Evolutionary conservation across 2,797 vertebrate species (phyloP), one percentile per base, ranked within the genome.

Genomic region (Paratrypauchen microcephalus): DNA sequence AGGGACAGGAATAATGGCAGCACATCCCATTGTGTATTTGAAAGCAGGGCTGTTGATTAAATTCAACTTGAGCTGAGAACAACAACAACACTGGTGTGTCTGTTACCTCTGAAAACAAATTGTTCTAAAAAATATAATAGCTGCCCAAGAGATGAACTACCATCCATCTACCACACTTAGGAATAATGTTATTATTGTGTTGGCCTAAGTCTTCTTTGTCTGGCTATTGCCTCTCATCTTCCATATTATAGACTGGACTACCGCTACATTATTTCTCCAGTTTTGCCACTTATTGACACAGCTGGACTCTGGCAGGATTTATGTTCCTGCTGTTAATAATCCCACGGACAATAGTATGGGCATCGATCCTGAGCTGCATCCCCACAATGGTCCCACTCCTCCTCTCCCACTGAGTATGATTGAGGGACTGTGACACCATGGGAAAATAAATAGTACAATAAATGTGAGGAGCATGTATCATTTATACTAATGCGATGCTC

Each of bases 271-370:
- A 19, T 71, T 58, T 66, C 21, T 21, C 47, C 64, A 72, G 2
- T 70, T 71, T 54, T 79, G 79, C 83, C 84, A 78, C 73, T 85
- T 87, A 91, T 88, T 83, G 87, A 83, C 81, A 79, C 62, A 28
- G 65, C 71, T 74, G 56, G 70, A 83, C 72, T 68, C 30, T 11
- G 63, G 30, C 80, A 81, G 69, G 81, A 92, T 87, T 86, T 84
- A 91, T 90, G 87, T 71, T 80, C 60, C 18, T 24, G 69, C 26
- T 0, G 70, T 77, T 90, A 81, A 88, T 83, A 85, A 85, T 83
- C 74, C 74, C 80, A 77, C 79, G 70, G 74, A 73, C 81, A 69
- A 79, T 83, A 68, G 66, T 80, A 58, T 54, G 72, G 30, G 70
- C 75, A 92, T 92, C 54, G 86, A 90, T 89, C 75, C 73, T 56